phyloP scores from a whole-genome alignment of 2,113 vertebrate genomes.

The Lates calcarifer region DNA sequence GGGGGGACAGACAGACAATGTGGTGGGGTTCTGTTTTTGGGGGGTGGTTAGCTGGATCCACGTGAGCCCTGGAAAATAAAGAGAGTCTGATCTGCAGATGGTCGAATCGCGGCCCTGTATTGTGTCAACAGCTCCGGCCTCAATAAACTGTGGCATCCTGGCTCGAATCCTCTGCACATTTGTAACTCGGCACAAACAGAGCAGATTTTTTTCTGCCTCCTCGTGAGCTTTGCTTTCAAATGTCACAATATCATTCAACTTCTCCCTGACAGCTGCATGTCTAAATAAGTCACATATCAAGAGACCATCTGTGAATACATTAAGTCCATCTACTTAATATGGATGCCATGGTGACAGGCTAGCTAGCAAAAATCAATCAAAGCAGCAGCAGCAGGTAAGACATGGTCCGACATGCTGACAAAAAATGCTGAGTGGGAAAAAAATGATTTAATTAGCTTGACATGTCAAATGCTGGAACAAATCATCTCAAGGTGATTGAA shows the following conservation, averaged over 20 bases:
- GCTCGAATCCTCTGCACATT: slow-evolving; percentile 45
- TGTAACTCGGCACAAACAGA: slow-evolving; percentile 9
- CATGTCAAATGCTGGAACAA: slow-evolving; percentile 33
- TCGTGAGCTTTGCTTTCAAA: slow-evolving; percentile 17
- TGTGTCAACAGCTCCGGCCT: slow-evolving; percentile 59
- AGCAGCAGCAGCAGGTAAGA: slow-evolving; percentile 38
- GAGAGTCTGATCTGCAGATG: slow-evolving; percentile 58
- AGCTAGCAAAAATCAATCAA: slow-evolving; percentile 32
- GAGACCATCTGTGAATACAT: slow-evolving; percentile 37
- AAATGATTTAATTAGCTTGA: slow-evolving; percentile 47
- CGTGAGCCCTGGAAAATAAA: slow-evolving; percentile 52
- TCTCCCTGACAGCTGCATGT: slow-evolving; percentile 12
- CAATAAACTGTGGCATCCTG: slow-evolving; percentile 55
- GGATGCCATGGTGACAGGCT: slow-evolving; percentile 48
- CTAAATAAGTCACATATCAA: slow-evolving; percentile 24
- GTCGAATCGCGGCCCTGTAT: slow-evolving; percentile 43
- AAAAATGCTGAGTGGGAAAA: slow-evolving; percentile 51
- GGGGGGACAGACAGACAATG: slow-evolving; percentile 6
- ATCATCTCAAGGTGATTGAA: slow-evolving; percentile 34
- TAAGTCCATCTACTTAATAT: slow-evolving; percentile 34
- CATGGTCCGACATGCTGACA: slow-evolving; percentile 45
- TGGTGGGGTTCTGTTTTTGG: slow-evolving; percentile 45
- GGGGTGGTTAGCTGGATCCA: slow-evolving; percentile 43
- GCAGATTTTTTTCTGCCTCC: background rate
- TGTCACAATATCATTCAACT: background rate